A percentile compares a stretch with the other conserved stretches of the same genome.
Conservation (phyloP, 2,888 invertebrate genomes). For the Lepidocyrtinus sp. region DNA sequence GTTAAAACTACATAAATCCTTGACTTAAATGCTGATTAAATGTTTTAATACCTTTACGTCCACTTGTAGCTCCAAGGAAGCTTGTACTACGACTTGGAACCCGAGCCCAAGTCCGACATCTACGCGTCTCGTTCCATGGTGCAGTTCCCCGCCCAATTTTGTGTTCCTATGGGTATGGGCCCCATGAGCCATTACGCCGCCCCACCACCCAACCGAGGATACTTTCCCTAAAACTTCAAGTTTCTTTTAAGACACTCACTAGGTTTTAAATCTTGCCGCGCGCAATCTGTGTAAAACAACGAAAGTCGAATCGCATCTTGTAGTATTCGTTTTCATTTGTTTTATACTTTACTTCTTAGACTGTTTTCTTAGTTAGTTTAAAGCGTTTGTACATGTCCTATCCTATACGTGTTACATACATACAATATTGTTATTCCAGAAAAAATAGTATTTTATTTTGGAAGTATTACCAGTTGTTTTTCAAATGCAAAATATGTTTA, state of each 20-base stretch:
- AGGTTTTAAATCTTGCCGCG: too few species aligned
- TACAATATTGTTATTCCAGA: too few species aligned
- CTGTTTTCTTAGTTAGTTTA: too few species aligned
- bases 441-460: too few species aligned
- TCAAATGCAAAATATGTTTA: slow-evolving; percentile 44
- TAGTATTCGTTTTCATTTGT: not conserved
- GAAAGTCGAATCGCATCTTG: too few species aligned
- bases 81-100: slow-evolving; percentile 90
- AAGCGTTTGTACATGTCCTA: too few species aligned
- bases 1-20: not conserved
- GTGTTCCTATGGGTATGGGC: slow-evolving; percentile 67
- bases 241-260: too few species aligned
- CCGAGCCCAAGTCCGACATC: slow-evolving; percentile 68
- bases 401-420: not conserved
- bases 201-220: slow-evolving; percentile 59
- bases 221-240: slow-evolving; percentile 47
- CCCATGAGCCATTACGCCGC: slow-evolving; percentile 63
- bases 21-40: slow-evolving; percentile 8
- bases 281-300: too few species aligned
- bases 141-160: slow-evolving; percentile 66
- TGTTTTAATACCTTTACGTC: not conserved
- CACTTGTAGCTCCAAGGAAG: slow-evolving; percentile 86
- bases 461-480: slow-evolving; percentile 48
- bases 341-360: slow-evolving; percentile 24
- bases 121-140: slow-evolving; percentile 65